Evolutionary conservation across 2,113 vertebrate genomes (phyloP).

Genomic region (Catharus fuscescens): DNA sequence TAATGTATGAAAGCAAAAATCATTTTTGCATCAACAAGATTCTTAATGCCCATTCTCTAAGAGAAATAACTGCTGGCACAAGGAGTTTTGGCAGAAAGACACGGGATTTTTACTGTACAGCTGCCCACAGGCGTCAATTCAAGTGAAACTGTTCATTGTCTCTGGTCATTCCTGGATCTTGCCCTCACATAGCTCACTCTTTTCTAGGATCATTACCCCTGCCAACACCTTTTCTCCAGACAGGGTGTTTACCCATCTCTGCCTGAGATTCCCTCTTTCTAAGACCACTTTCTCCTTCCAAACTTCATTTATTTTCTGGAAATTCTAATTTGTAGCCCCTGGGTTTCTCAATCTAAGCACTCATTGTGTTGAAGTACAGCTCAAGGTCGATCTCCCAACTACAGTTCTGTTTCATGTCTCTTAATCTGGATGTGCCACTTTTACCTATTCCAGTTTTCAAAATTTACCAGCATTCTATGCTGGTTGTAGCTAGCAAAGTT

Average conservation of each 20-base stretch:
- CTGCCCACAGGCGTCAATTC: accelerated
- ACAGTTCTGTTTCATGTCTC: accelerated
- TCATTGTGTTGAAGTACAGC: not conserved
- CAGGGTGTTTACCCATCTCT: not conserved
- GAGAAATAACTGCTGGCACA: not conserved
- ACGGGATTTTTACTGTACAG: not conserved
- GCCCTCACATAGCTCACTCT: not conserved
- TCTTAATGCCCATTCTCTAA: accelerated
- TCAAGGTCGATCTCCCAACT: not conserved
- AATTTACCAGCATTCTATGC: not conserved
- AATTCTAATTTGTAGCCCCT: not conserved
- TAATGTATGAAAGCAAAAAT: not conserved
- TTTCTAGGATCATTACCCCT: not conserved
- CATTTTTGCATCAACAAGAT: not conserved
- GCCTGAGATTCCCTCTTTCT: not conserved
- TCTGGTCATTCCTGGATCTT: accelerated
- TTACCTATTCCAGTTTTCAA: not conserved
- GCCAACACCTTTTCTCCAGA: not conserved
- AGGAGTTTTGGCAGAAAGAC: not conserved
- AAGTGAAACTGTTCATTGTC: accelerated
- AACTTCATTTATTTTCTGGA: not conserved
- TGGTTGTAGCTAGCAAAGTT: not conserved
- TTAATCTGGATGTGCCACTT: not conserved
- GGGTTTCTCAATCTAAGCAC: not conserved
- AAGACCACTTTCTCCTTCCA: not conserved